These are phyloP conservation scores for Chaetorhynchus papuensis DNA, from an alignment of 2,113 vertebrate genomes.

Conservation along the genomic window DNA sequence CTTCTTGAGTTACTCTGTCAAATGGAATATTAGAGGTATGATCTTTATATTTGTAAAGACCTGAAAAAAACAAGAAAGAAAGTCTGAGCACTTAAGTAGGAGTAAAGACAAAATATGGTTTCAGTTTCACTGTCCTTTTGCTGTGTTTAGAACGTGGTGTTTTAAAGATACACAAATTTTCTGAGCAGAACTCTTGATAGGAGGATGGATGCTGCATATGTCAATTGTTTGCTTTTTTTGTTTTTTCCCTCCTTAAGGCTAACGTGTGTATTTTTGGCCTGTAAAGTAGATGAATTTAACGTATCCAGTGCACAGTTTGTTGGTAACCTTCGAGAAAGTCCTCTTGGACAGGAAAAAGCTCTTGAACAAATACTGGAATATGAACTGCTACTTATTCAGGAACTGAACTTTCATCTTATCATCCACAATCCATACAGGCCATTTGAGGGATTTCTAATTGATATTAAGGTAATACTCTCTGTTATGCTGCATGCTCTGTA, in stretches of 20 bases:
- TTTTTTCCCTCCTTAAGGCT: conserved; percentile 73
- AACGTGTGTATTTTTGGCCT: conserved; percentile 89
- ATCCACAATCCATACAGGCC: conserved; percentile 94
- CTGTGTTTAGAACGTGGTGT: not conserved
- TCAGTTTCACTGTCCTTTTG: not conserved
- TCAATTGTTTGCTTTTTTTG: not conserved
- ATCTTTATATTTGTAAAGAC: not conserved
- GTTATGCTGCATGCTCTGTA: accelerated
- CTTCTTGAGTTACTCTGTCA: not conserved
- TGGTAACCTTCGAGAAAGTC: conserved; percentile 89
- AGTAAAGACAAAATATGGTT: not conserved
- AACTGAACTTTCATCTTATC: conserved; percentile 95
- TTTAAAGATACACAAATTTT: not conserved
- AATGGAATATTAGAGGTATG: not conserved
- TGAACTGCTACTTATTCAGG: conserved; percentile 92
- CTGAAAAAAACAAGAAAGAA: not conserved
- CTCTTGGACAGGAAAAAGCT: conserved; percentile 82
- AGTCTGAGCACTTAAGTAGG: not conserved
- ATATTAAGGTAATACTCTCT: conserved; percentile 82
- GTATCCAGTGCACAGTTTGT: conserved; percentile 94
- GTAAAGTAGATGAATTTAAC: conserved; percentile 98
- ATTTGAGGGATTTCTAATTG: conserved; percentile 93
- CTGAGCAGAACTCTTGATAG: not conserved
- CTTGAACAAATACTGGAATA: conserved; percentile 93
- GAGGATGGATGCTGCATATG: not conserved